These are phyloP conservation scores for Cecidostiba fungosa DNA, from an alignment of 2,888 invertebrate genomes.

Conservation along the genomic window DNA sequence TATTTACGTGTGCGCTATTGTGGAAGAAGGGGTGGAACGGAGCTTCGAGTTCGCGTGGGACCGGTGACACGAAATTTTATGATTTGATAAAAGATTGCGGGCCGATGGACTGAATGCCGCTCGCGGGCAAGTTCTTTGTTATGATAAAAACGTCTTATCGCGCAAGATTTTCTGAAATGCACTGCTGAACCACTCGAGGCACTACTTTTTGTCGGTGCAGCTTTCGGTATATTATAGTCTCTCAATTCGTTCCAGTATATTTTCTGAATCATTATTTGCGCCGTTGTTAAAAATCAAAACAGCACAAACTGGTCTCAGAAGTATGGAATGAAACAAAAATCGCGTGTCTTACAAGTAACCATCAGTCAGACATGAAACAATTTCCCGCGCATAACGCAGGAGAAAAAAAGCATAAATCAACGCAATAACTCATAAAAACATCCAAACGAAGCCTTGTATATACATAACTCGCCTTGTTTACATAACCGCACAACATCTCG, in stretches of 20 bases:
- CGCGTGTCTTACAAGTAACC: neutral
- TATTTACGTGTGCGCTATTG: slow-evolving; percentile 35
- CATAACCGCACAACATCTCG: neutral
- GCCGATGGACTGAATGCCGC: neutral
- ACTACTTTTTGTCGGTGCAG: neutral
- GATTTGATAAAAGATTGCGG: slow-evolving; percentile 32
- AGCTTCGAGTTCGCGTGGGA: neutral
- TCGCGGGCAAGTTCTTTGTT: slow-evolving; percentile 2
- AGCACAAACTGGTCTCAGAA: neutral
- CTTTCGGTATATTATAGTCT: too few relatives aligned
- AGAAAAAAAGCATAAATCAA: neutral
- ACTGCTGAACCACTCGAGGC: neutral
- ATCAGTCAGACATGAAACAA: too few relatives aligned
- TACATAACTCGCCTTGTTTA: slow-evolving; percentile 44
- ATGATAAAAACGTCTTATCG: slow-evolving; percentile 3
- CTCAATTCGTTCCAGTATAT: too few relatives aligned
- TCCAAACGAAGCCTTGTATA: neutral
- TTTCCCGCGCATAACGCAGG: neutral
- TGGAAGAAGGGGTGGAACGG: neutral
- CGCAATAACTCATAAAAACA: neutral
- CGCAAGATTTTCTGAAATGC: neutral
- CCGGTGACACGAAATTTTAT: slow-evolving; percentile 24
- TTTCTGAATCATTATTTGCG: neutral
- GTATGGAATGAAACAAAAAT: neutral
- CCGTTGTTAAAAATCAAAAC: neutral